These are phyloP conservation scores for Sanderia malayensis DNA, from an alignment of 30 jellyfish, hydroid and myxozoan species.

Conservation along the genomic window DNA sequence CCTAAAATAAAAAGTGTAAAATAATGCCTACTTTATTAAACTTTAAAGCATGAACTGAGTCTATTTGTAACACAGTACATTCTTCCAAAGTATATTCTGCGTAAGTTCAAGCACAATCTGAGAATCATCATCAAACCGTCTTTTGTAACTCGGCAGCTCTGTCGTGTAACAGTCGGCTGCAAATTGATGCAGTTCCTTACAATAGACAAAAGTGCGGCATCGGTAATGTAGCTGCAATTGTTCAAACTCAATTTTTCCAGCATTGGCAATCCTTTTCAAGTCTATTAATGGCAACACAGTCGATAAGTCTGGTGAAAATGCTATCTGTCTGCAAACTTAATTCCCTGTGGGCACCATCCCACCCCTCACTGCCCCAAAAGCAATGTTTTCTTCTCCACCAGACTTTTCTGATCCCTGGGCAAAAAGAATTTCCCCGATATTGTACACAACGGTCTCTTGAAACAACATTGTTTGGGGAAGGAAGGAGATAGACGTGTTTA, in stretches of 20 bases:
- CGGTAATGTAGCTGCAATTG: slow-evolving; percentile 54
- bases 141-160: slow-evolving; percentile 38
- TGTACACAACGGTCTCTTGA: not conserved
- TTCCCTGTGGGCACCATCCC: slow-evolving; percentile 30
- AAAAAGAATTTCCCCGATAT: not conserved
- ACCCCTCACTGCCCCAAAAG: slow-evolving; percentile 28
- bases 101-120: slow-evolving; percentile 18
- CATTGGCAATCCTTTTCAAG: not conserved
- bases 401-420: not conserved
- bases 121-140: slow-evolving; percentile 21
- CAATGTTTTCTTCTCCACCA: slow-evolving; percentile 18
- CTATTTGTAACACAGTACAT: slow-evolving; percentile 48
- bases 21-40: not conserved
- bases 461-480: too few species aligned
- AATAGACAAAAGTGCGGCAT: slow-evolving; percentile 14
- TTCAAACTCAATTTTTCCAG: slow-evolving; percentile 32
- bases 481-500: too few species aligned
- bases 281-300: too few species aligned
- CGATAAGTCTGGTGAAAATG: slow-evolving; percentile 2
- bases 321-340: slow-evolving; percentile 21
- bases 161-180: slow-evolving; percentile 27
- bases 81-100: slow-evolving; percentile 37
- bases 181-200: slow-evolving; percentile 42
- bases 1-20: slow-evolving; percentile 24
- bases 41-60: slow-evolving; percentile 8